These are phyloP conservation scores for Eptesicus fuscus DNA, from an alignment of 2,113 vertebrate genomes.

Conservation along the genomic window DNA sequence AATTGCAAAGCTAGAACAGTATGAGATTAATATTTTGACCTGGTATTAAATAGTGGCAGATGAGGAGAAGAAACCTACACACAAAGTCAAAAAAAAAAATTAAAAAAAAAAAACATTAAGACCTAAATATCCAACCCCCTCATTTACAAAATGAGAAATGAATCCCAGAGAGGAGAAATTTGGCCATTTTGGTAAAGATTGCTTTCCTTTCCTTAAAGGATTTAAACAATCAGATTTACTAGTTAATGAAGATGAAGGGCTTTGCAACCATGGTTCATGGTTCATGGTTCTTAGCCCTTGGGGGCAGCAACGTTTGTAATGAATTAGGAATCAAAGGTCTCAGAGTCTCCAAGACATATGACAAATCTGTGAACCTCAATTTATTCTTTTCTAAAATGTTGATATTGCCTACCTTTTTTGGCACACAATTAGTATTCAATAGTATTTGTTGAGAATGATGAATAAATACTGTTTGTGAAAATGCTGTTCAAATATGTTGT, in stretches of 20 bases:
- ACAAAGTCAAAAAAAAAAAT: background rate
- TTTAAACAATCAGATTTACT: background rate
- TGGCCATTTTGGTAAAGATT: background rate
- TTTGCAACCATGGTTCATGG: background rate
- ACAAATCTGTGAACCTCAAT: conserved; percentile 2
- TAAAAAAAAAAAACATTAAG: background rate
- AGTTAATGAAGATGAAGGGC: background rate
- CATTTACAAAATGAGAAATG: background rate
- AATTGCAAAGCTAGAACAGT: background rate
- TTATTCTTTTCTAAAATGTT: conserved; percentile 11
- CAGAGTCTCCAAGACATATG: background rate
- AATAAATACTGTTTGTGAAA: background rate
- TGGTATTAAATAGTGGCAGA: background rate
- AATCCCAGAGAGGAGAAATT: background rate
- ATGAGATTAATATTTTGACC: background rate
- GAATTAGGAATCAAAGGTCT: conserved; percentile 8
- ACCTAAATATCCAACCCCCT: background rate
- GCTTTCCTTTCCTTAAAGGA: background rate
- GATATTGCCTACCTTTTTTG: background rate
- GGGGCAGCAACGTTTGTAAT: background rate
- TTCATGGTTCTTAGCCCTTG: background rate
- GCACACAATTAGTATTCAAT: background rate
- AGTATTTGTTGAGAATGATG: background rate
- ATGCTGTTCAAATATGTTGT: background rate
- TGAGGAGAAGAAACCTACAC: background rate